Base-by-base conservation (phyloP, 2,888 invertebrate genomes). In the Aspidiotus rigidus region DNA sequence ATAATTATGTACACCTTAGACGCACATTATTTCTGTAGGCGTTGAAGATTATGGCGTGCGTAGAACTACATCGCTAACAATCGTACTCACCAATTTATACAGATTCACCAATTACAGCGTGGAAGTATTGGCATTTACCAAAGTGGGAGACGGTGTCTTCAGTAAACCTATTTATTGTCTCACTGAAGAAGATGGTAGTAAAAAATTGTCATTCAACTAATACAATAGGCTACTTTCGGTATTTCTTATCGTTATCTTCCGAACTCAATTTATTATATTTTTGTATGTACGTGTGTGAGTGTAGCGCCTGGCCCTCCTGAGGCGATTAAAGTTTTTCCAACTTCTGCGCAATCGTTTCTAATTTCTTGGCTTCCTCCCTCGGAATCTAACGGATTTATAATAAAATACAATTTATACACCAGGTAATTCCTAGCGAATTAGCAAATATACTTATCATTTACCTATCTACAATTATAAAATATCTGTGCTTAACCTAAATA, bases 91-190 rank as follows among this genome's bases (percentile, higher is more conserved):
- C 0, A 85, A 85, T 6, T 80, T 91, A 71, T 82, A 86, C 75
- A 88, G 86, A 76, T 90, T 83, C 77, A 86, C 89, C 44, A 91
- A 90, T 78, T 90, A 90, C 78, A 89, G 88, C 76, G 82, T 90
- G 71, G 88, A 89, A 79, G 87, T 90, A 10, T 76, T 89, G 75
- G 89, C 90, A 0, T 88, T 83, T 77, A 90, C 90, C 0, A 82
- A 88, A 76, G 85, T 88, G 74, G 90, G 90, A 0, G 89, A 89
- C 76, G 90, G 90, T 2, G 82, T 84, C 7, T 78, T 85, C 70
- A 86, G 88, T 49, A 79, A 82, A 71, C 83, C 87, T 0, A 81
- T 85, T 49, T 87, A 83, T 76, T 88, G 90, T 75, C 84, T 84
- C 74, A 90, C 90, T 2, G 86, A 87, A 74, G 89, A 90, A 80